phyloP scores from a whole-genome alignment of 2,888 invertebrate species.

The Agriotes lineatus region DNA sequence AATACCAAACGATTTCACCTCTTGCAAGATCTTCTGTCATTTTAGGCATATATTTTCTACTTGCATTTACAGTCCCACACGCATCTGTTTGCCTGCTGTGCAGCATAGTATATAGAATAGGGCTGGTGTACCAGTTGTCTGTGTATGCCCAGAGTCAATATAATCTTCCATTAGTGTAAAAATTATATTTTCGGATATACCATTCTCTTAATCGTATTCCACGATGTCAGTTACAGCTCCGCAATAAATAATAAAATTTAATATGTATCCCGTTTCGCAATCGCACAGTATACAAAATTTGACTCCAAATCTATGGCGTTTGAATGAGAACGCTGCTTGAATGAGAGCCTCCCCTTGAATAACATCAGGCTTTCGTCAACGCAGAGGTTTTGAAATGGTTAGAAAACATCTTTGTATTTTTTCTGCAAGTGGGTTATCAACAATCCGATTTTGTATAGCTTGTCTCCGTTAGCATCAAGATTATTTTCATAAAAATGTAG shows the following conservation, averaged over 20 bases:
- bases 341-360: constrained; percentile 41
- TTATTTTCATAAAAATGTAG: no score
- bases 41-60: constrained; percentile 43
- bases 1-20: not conserved
- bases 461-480: no score
- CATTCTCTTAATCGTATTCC: constrained; percentile 11
- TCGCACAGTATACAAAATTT: constrained; percentile 52
- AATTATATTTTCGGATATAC: constrained; percentile 43
- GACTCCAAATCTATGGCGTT: constrained; percentile 47
- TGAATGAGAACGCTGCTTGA: constrained; percentile 43
- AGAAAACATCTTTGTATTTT: no score
- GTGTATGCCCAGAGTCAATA: constrained; percentile 45
- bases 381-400: not conserved
- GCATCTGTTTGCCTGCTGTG: constrained; percentile 41
- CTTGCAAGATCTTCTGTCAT: constrained; percentile 7
- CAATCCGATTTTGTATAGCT: no score
- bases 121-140: constrained; percentile 54
- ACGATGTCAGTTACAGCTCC: constrained; percentile 35
- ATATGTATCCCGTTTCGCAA: constrained; percentile 48
- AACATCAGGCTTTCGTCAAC: constrained; percentile 43
- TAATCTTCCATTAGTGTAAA: constrained; percentile 43
- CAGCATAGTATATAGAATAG: constrained; percentile 20
- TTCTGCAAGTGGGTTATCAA: no score
- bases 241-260: constrained; percentile 50
- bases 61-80: constrained; percentile 49